Conservation (phyloP, 2,113 vertebrate genomes). For the Thalassarche chlororhynchos region DNA sequence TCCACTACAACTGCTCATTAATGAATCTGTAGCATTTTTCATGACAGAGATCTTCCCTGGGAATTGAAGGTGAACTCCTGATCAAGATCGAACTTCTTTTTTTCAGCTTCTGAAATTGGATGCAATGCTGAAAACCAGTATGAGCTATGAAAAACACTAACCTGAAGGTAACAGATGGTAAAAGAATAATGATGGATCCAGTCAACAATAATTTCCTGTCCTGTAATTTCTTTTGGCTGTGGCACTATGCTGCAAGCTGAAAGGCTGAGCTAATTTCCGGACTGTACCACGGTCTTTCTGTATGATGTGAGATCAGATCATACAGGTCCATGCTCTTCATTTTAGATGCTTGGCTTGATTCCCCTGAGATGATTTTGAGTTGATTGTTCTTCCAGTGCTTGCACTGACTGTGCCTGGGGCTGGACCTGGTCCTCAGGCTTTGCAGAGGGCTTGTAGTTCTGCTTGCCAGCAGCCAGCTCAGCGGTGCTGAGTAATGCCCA, state of each 20-base stretch:
- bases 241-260: not conserved
- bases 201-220: constrained; percentile 63
- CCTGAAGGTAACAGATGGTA: constrained; percentile 55
- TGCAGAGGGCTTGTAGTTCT: not conserved
- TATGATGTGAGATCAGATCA: not conserved
- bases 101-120: not conserved
- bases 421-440: not conserved
- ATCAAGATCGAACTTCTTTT: not conserved
- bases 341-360: not conserved
- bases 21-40: constrained; percentile 39
- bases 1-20: constrained; percentile 37
- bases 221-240: constrained; percentile 32
- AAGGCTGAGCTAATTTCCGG: constrained; percentile 47
- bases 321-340: not conserved
- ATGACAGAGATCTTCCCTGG: constrained; percentile 22
- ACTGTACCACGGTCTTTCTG: not conserved
- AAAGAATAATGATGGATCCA: constrained; percentile 50
- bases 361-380: not conserved
- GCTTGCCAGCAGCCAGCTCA: not conserved
- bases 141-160: constrained; percentile 31
- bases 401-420: not conserved
- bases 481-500: not conserved
- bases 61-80: constrained; percentile 37
- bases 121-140: not conserved
- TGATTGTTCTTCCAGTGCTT: not conserved